Evolutionary conservation across 2,888 invertebrate genomes (phyloP).

Genomic region (Desoria tigrina): DNA sequence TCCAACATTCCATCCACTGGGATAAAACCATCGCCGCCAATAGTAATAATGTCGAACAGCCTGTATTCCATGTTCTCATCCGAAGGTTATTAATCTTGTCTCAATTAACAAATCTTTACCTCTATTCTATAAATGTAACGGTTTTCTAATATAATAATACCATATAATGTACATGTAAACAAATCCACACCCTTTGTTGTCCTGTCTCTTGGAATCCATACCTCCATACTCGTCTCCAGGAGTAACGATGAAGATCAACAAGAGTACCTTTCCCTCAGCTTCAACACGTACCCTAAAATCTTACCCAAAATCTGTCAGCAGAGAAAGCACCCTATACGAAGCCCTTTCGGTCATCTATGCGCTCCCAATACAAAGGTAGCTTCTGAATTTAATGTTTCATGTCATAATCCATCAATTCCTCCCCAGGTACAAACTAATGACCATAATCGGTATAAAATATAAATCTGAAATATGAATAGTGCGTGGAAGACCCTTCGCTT

Average conservation of each 20-base stretch:
- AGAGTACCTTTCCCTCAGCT: conserved; percentile 27
- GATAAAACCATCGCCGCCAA: conserved; percentile 1
- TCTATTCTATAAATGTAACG: not conserved
- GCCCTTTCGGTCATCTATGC: conserved; percentile 16
- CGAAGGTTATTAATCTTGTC: conserved; percentile 10
- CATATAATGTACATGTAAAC: not conserved
- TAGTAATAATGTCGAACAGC: conserved; percentile 18
- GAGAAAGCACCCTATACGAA: conserved; percentile 16
- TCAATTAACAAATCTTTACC: not conserved
- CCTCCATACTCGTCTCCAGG: conserved; percentile 10
- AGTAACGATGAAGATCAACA: conserved; percentile 16
- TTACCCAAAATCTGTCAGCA: conserved; percentile 11
- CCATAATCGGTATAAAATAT: too few species aligned
- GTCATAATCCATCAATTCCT: too few species aligned
- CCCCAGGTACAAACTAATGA: too few species aligned
- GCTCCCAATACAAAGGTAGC: conserved; percentile 16
- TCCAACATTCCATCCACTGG: conserved; percentile 15
- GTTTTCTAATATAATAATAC: not conserved
- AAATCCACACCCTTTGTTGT: not conserved
- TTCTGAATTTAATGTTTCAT: too few species aligned
- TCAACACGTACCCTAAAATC: conserved; percentile 21
- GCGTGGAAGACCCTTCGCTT: conserved; percentile 7
- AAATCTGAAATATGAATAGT: not conserved
- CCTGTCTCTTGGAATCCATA: not conserved
- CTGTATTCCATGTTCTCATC: conserved; percentile 17